Percentiles rank a stretch among this genome's conserved stretches.
These are phyloP conservation scores for Streblospio benedicti DNA, from an alignment of 1,140 invertebrate species.

Conservation along the genomic window DNA sequence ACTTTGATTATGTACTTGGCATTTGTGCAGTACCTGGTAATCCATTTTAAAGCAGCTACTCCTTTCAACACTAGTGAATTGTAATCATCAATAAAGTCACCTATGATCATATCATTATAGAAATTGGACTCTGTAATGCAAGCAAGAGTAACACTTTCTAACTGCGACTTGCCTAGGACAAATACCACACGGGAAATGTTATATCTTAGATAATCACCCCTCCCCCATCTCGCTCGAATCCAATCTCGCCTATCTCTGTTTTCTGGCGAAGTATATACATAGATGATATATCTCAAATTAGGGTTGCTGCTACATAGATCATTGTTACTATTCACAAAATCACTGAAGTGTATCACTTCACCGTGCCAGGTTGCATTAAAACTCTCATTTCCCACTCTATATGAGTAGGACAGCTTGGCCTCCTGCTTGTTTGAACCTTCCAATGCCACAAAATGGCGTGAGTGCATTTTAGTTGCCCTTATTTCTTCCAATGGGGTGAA, in stretches of 20 bases:
- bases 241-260: neutral
- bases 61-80: slow-evolving; percentile 81
- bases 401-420: no score
- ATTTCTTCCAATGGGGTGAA: no score
- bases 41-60: slow-evolving; percentile 72
- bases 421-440: no score
- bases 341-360: no score
- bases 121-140: slow-evolving; percentile 50
- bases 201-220: neutral
- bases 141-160: neutral
- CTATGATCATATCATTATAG: slow-evolving; percentile 67
- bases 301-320: no score
- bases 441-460: no score
- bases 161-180: neutral
- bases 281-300: no score
- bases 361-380: no score
- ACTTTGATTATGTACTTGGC: slow-evolving; percentile 51
- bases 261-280: neutral
- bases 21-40: slow-evolving; percentile 55
- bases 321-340: no score
- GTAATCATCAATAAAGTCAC: slow-evolving; percentile 68
- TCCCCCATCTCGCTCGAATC: neutral
- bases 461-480: no score
- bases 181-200: neutral
- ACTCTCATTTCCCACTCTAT: no score